Percentiles rank a stretch among this genome's conserved stretches.
phyloP scores from a whole-genome alignment of 2,797 vertebrate genomes.

The Zenarchopterus dispar region DNA sequence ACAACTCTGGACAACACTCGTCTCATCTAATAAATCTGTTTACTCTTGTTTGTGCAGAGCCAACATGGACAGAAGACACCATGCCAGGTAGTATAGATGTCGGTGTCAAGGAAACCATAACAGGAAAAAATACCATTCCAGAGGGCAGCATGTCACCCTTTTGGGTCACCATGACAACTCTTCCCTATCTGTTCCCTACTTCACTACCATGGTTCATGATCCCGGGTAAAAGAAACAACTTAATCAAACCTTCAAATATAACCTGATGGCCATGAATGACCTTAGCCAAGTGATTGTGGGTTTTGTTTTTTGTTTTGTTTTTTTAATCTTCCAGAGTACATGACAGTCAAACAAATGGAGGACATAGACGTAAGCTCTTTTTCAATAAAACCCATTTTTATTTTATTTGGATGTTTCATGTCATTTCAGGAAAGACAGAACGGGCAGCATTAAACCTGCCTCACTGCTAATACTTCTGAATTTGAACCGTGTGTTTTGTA shows the following conservation, averaged over 20 bases:
- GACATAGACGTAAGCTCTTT: neutral
- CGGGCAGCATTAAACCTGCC: neutral
- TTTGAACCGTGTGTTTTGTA: constrained; percentile 14
- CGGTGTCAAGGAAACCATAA: fast-evolving
- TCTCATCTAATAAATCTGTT: neutral
- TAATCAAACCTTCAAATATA: constrained; percentile 9
- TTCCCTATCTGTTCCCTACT: constrained; percentile 56
- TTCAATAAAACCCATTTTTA: too few relatives aligned
- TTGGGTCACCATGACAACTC: constrained; percentile 42
- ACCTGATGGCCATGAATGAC: neutral
- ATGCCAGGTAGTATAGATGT: neutral
- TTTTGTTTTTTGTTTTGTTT: too few relatives aligned
- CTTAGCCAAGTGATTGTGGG: too few relatives aligned
- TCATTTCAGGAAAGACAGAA: neutral
- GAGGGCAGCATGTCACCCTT: constrained; percentile 8
- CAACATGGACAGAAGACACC: neutral
- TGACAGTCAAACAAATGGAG: neutral
- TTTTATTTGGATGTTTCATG: too few relatives aligned
- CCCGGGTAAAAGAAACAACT: constrained; percentile 44
- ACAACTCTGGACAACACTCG: neutral
- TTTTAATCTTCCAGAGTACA: too few relatives aligned
- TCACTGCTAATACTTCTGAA: neutral
- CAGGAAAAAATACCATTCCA: neutral
- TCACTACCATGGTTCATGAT: constrained; percentile 48
- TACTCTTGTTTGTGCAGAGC: constrained; percentile 19